phyloP scores from a whole-genome alignment of 2,113 vertebrate species.

The Paralichthys olivaceus region DNA sequence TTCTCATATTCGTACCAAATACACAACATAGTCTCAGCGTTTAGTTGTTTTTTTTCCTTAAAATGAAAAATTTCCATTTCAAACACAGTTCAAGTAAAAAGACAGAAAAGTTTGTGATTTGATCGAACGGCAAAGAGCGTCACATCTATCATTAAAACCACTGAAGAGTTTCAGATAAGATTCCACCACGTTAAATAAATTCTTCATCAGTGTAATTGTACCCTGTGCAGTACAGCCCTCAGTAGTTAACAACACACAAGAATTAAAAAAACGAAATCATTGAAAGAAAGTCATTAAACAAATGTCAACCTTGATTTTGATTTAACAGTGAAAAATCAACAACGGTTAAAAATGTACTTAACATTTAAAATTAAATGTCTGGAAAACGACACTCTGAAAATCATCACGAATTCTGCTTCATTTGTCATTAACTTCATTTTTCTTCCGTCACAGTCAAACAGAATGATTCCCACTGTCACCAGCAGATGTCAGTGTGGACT shows the following conservation, averaged over 20 bases:
- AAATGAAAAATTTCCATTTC: neutral
- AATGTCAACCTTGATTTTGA: neutral
- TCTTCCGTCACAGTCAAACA: neutral
- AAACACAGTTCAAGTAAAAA: slow-evolving; percentile 36
- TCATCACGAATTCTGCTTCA: neutral
- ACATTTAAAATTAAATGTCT: slow-evolving; percentile 7
- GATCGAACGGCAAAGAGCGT: slow-evolving; percentile 12
- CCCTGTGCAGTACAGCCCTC: slow-evolving; percentile 24
- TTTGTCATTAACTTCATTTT: slow-evolving; percentile 2
- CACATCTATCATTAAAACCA: neutral
- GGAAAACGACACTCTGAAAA: neutral
- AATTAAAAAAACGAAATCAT: neutral
- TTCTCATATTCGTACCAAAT: neutral
- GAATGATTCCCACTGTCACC: slow-evolving; percentile 28
- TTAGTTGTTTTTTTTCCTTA: neutral
- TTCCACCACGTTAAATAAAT: neutral
- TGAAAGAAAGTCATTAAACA: neutral
- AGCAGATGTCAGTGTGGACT: slow-evolving; percentile 63
- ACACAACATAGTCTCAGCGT: neutral
- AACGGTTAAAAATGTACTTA: neutral
- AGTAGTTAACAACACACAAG: slow-evolving; percentile 16
- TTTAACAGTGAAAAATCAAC: neutral
- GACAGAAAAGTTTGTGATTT: slow-evolving; percentile 11
- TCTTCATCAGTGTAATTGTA: neutral
- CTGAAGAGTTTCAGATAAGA: neutral